phyloP scores from a whole-genome alignment of 2,113 vertebrate genomes.

The Prolemur simus region DNA sequence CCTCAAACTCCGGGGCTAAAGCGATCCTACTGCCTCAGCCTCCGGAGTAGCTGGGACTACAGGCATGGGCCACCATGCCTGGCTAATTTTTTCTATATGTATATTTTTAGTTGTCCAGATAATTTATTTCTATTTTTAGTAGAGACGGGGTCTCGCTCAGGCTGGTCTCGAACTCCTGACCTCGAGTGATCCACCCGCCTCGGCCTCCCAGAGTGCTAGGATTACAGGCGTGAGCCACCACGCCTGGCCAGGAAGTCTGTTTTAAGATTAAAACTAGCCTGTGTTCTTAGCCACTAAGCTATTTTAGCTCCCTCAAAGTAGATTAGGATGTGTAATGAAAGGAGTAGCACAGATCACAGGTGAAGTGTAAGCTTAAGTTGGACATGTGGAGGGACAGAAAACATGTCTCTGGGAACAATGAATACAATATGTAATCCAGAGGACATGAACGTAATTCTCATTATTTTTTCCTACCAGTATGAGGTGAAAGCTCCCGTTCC shows the following conservation, averaged over 20 bases:
- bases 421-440: not conserved
- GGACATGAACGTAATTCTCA: conserved; percentile 23
- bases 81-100: too few relatives aligned
- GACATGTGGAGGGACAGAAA: not conserved
- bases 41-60: too few relatives aligned
- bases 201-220: too few relatives aligned
- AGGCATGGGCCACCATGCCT: too few relatives aligned
- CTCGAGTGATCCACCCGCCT: too few relatives aligned
- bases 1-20: too few relatives aligned
- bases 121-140: too few relatives aligned
- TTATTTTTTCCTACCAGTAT: conserved; percentile 87
- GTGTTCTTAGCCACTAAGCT: not conserved
- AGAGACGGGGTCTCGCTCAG: too few relatives aligned
- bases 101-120: too few relatives aligned
- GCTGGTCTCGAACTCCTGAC: too few relatives aligned
- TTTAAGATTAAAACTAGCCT: not conserved
- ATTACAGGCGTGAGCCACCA: too few relatives aligned
- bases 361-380: conserved; percentile 18
- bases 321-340: not conserved
- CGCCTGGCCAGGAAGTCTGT: not conserved
- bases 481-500: conserved; percentile 99
- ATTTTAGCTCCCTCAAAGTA: not conserved
- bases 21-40: too few relatives aligned
- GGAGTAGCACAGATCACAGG: not conserved
- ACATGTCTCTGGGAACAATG: not conserved